Evolutionary conservation across 2,888 invertebrate species (phyloP).

Genomic region (Panzeria rudis): DNA sequence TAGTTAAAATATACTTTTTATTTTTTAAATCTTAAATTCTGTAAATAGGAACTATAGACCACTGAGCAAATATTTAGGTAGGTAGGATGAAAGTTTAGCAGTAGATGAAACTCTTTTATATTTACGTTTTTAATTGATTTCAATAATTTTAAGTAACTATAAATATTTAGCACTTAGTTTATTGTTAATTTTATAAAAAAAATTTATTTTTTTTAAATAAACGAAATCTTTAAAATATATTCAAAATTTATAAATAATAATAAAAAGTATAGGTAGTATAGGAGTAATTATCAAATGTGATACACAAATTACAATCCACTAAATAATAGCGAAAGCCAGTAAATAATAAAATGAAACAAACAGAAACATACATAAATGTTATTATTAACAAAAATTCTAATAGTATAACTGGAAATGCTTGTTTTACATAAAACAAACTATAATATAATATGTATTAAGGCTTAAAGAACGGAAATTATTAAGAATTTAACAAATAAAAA

Average conservation of each 20-base stretch:
- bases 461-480: neutral
- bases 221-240: constrained; percentile 16
- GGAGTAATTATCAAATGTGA: constrained; percentile 67
- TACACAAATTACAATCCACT: constrained; percentile 70
- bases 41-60: constrained; percentile 68
- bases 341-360: constrained; percentile 38
- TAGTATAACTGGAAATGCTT: neutral
- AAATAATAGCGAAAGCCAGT: constrained; percentile 51
- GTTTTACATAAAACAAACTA: constrained; percentile 26
- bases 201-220: constrained; percentile 50
- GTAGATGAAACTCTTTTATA: constrained; percentile 64
- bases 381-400: constrained; percentile 19
- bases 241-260: constrained; percentile 1
- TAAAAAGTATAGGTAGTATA: constrained; percentile 10
- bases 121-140: constrained; percentile 16
- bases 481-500: neutral
- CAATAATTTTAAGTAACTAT: constrained; percentile 33
- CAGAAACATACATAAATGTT: constrained; percentile 1
- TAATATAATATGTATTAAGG: neutral
- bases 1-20: constrained; percentile 6
- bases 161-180: constrained; percentile 44
- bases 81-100: constrained; percentile 70
- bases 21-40: constrained; percentile 35
- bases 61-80: constrained; percentile 67
- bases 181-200: constrained; percentile 47